Percentiles rank a stretch among this genome's conserved stretches.
Evolutionary conservation across 2,888 invertebrate species (phyloP).

Genomic region (Chorisops tibialis): DNA sequence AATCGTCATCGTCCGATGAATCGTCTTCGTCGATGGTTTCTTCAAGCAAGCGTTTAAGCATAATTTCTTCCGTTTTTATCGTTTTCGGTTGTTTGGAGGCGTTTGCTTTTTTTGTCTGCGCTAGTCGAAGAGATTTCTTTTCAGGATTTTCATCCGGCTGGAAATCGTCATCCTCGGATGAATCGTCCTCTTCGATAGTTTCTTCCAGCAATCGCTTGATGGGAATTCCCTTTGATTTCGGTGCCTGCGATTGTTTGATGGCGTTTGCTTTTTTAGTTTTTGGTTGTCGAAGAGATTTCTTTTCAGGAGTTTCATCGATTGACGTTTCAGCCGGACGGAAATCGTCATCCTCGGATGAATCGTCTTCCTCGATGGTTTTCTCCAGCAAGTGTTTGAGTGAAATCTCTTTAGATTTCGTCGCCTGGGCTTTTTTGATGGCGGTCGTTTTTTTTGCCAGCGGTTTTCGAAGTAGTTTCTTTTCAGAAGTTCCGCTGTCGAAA

Average conservation of each 20-base stretch:
- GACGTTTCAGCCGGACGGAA: neutral
- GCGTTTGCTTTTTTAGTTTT: too few relatives aligned
- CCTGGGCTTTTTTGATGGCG: neutral
- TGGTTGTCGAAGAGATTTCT: too few relatives aligned
- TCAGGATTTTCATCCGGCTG: too few relatives aligned
- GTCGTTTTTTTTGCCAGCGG: neutral
- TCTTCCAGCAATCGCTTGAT: neutral
- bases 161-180: neutral
- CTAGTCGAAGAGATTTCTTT: too few relatives aligned
- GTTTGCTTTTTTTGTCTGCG: too few relatives aligned
- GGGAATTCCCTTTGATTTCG: too few relatives aligned
- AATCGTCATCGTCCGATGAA: neutral
- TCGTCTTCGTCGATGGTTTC: constrained; percentile 13
- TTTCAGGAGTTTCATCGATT: too few relatives aligned
- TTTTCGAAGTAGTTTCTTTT: neutral
- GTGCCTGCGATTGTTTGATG: too few relatives aligned
- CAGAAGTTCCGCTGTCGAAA: neutral
- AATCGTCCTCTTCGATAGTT: constrained; percentile 11
- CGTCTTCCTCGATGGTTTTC: constrained; percentile 10
- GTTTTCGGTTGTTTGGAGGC: too few relatives aligned
- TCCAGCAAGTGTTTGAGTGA: neutral
- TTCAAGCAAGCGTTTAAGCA: neutral
- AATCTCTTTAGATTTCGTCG: neutral
- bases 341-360: constrained; percentile 7
- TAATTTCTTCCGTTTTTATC: too few relatives aligned